These are phyloP conservation scores for Calliopsis andreniformis DNA, from an alignment of 1,140 invertebrate genomes.

Conservation along the genomic window DNA sequence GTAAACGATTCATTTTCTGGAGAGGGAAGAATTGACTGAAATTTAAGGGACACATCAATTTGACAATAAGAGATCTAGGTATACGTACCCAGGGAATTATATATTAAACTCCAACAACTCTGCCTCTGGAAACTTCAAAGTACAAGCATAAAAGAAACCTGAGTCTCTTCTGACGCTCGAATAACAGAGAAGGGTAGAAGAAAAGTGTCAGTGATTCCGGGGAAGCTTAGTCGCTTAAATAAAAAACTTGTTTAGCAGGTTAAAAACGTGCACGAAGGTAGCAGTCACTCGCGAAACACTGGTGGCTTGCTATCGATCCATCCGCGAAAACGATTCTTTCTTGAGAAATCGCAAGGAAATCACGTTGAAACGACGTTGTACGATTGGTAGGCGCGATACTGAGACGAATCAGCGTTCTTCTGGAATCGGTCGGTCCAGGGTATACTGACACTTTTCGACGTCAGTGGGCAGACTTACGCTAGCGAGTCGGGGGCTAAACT, in stretches of 20 bases:
- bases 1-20: no score
- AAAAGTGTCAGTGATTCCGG: no score
- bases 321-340: not conserved
- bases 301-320: not conserved
- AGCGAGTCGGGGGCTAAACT: slow-evolving; percentile 61
- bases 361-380: not conserved
- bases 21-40: no score
- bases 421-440: slow-evolving; percentile 61
- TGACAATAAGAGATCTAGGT: not conserved
- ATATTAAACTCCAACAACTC: not conserved
- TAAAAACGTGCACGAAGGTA: not conserved
- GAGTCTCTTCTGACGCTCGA: not conserved
- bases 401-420: slow-evolving; percentile 34
- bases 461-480: slow-evolving; percentile 59
- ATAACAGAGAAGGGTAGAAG: not conserved
- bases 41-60: no score
- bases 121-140: slow-evolving; percentile 3
- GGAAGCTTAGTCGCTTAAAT: not conserved
- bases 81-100: slow-evolving; percentile 41
- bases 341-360: not conserved
- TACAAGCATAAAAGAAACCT: slow-evolving; percentile 39
- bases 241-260: not conserved
- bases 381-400: slow-evolving; percentile 20
- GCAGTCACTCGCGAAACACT: slow-evolving; percentile 24
- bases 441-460: slow-evolving; percentile 67